Evolutionary conservation across 2,888 invertebrate genomes (phyloP).

Genomic region (Eutolmus rufibarbis): DNA sequence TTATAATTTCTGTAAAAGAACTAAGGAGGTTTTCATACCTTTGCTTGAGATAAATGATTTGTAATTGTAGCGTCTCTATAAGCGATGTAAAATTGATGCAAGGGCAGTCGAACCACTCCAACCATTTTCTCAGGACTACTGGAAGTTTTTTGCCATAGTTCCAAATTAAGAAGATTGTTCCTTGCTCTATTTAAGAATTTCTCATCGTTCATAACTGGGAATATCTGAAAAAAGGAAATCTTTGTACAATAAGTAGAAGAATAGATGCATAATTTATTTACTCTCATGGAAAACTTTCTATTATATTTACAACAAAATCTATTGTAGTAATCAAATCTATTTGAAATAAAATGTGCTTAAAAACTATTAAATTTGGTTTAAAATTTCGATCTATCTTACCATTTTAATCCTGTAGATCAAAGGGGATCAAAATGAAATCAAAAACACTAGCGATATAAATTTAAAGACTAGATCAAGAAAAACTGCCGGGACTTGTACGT

Average conservation of each 20-base stretch:
- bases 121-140: constrained; percentile 60
- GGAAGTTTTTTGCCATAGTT: constrained; percentile 64
- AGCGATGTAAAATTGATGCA: constrained; percentile 70
- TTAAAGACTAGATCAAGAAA: no score
- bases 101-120: constrained; percentile 66
- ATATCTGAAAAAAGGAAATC: constrained; percentile 60
- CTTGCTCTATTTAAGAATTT: constrained; percentile 66
- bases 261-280: background rate
- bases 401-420: no score
- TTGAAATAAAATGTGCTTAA: background rate
- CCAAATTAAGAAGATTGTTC: constrained; percentile 66
- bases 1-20: constrained; percentile 43
- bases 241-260: background rate
- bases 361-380: background rate
- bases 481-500: background rate
- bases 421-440: no score
- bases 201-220: constrained; percentile 66
- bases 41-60: constrained; percentile 65
- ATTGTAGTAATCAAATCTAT: background rate
- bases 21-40: constrained; percentile 58
- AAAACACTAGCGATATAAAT: no score
- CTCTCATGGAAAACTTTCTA: background rate
- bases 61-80: constrained; percentile 67
- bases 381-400: no score
- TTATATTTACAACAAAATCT: background rate